A percentile compares a stretch with the other conserved stretches of the same genome.
phyloP scores from a whole-genome alignment of 2,113 vertebrate genomes.

The Trochalopteron elliotii region DNA sequence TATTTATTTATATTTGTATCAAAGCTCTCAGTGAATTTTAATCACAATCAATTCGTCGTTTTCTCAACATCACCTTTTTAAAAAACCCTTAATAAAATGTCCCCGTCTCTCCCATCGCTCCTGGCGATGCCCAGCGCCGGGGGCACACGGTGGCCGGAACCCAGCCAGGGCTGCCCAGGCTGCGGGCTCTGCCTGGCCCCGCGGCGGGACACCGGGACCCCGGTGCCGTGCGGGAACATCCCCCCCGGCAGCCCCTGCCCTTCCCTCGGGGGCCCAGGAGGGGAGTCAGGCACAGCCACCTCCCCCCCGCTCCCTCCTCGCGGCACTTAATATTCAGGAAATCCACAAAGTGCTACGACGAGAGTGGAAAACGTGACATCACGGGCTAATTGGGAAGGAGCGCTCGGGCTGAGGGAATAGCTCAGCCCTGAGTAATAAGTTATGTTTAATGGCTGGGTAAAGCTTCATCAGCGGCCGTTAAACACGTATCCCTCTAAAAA shows the following conservation, averaged over 20 bases:
- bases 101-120: rapidly evolving
- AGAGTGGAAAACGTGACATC: constrained; percentile 71
- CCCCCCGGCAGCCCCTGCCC: not conserved
- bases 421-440: constrained; percentile 21
- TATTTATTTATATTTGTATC: not conserved
- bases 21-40: not conserved
- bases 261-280: not conserved
- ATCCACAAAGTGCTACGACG: constrained; percentile 38
- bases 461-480: not conserved
- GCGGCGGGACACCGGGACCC: not conserved
- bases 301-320: not conserved
- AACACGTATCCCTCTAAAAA: not conserved
- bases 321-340: constrained; percentile 58
- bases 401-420: constrained; percentile 22
- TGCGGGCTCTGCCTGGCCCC: not conserved
- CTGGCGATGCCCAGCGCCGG: not conserved
- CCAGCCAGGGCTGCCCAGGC: not conserved
- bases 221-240: not conserved
- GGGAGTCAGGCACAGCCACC: not conserved
- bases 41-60: not conserved
- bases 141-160: too few relatives aligned
- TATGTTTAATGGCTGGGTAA: not conserved
- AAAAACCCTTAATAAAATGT: rapidly evolving
- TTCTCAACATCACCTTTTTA: not conserved
- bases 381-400: constrained; percentile 35